A percentile compares a stretch with the other conserved stretches of the same genome.
Evolutionary conservation across 2,113 vertebrate species (phyloP).

Genomic region (Hippocampus abdominalis): DNA sequence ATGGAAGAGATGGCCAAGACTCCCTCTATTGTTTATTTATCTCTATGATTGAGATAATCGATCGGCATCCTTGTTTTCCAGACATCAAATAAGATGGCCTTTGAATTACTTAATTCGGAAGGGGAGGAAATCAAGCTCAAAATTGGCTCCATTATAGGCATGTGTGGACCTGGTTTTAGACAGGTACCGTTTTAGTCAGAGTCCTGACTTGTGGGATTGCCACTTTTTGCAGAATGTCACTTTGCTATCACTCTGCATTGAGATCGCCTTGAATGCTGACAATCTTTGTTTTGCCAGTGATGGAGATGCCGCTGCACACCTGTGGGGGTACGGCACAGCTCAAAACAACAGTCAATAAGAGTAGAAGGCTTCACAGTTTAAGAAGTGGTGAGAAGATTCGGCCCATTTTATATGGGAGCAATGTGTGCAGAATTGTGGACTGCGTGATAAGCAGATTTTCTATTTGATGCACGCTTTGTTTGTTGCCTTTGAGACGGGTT

Average conservation of each 20-base stretch:
- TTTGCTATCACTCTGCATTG: not conserved
- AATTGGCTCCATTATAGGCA: no score
- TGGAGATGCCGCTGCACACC: not conserved
- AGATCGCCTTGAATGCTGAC: not conserved
- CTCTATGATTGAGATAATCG: no score
- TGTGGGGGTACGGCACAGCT: not conserved
- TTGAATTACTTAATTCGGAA: no score
- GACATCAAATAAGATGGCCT: no score
- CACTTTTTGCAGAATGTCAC: not conserved
- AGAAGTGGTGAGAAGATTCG: not conserved
- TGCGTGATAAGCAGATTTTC: not conserved
- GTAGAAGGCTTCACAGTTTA: not conserved
- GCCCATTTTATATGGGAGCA: not conserved
- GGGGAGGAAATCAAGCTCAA: no score
- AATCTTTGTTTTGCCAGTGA: not conserved
- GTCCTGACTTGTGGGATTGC: not conserved
- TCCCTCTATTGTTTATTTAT: no score
- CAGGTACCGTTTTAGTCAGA: not conserved
- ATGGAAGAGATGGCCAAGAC: no score
- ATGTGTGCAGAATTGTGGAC: not conserved
- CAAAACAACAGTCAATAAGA: not conserved
- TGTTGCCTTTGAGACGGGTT: not conserved
- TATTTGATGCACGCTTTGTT: not conserved
- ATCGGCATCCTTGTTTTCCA: no score
- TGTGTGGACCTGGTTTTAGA: not conserved